These are phyloP conservation scores for Protobothrops mucrosquamatus DNA, from an alignment of 2,113 vertebrate species.

Conservation along the genomic window DNA sequence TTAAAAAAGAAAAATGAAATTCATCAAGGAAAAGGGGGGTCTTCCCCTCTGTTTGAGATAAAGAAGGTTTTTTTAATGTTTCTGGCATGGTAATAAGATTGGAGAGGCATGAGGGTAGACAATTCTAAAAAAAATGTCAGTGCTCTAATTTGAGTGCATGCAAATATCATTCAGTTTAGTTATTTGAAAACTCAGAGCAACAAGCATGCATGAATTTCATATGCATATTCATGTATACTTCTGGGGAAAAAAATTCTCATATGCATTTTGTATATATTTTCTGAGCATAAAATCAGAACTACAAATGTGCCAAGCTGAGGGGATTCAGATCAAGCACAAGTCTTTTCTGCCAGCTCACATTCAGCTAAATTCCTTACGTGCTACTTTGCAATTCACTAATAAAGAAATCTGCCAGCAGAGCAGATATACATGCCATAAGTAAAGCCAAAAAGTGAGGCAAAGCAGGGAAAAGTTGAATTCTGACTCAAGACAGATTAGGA, in stretches of 20 bases:
- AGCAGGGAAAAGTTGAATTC: not conserved
- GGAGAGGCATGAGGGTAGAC: not conserved
- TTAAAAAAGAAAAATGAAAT: conserved; percentile 20
- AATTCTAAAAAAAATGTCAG: not conserved
- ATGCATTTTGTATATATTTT: not conserved
- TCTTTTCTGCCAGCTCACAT: not conserved
- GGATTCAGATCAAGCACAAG: not conserved
- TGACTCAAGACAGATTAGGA: not conserved
- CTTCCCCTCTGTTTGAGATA: rapidly evolving
- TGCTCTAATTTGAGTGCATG: not conserved
- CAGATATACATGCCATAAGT: not conserved
- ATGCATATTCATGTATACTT: not conserved
- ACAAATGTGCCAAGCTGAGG: not conserved
- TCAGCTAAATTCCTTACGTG: not conserved
- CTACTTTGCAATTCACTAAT: not conserved
- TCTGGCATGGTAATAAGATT: rapidly evolving
- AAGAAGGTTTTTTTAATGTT: rapidly evolving
- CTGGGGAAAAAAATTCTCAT: not conserved
- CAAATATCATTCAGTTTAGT: not conserved
- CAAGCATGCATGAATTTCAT: not conserved
- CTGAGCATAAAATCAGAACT: not conserved
- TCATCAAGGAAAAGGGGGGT: not conserved
- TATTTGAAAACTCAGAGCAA: not conserved
- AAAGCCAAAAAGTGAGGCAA: not conserved
- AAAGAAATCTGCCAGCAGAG: not conserved